Percentiles rank a stretch among this genome's conserved stretches.
phyloP scores from a whole-genome alignment of 1,140 invertebrate genomes.

The Asbolus verrucosus region DNA sequence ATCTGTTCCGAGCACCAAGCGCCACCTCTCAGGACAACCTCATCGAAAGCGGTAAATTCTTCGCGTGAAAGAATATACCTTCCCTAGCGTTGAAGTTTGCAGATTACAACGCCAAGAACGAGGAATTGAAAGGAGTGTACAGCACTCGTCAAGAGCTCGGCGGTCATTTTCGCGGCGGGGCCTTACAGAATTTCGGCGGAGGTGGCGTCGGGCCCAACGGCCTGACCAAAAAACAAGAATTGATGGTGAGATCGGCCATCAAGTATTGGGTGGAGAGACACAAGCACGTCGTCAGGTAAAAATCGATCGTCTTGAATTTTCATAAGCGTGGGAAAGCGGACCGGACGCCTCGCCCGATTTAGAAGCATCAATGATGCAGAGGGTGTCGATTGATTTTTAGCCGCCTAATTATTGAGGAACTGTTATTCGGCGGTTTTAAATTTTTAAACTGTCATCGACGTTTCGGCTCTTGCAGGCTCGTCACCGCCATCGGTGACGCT shows the following conservation, averaged over 20 bases:
- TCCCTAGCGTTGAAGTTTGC: conserved; percentile 3
- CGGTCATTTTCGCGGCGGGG: conserved; percentile 75
- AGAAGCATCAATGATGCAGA: background rate
- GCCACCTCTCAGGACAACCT: conserved; percentile 70
- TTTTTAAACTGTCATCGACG: too few relatives aligned
- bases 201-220: conserved; percentile 76
- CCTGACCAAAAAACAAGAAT: conserved; percentile 83
- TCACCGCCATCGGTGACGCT: conserved; percentile 81
- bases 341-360: background rate
- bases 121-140: conserved; percentile 78
- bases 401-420: too few relatives aligned
- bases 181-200: conserved; percentile 71
- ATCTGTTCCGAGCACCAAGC: conserved; percentile 76
- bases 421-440: too few relatives aligned
- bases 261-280: conserved; percentile 90
- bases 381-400: background rate
- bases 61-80: too few relatives aligned
- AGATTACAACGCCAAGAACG: conserved; percentile 63
- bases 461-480: conserved; percentile 72
- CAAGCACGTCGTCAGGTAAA: conserved; percentile 84
- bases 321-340: conserved; percentile 7
- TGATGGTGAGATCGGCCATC: conserved; percentile 84
- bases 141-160: conserved; percentile 82
- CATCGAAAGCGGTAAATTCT: conserved; percentile 67
- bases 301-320: background rate